Conservation (phyloP, 1,140 invertebrate genomes). For the Ptiloglossa arizonensis region DNA sequence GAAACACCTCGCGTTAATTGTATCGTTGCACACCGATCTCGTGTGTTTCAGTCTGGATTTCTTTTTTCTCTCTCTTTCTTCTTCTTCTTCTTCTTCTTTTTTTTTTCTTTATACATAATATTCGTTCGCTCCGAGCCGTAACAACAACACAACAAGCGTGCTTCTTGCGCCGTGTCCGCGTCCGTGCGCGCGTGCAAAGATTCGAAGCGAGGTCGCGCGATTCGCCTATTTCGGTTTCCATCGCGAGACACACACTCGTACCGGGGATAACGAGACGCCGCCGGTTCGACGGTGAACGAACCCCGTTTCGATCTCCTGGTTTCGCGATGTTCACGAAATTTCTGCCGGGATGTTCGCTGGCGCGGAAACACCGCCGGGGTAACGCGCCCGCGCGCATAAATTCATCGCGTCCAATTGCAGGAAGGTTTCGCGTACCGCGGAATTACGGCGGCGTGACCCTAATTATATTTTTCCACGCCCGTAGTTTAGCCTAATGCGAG, state of each 20-base stretch:
- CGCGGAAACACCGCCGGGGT: not conserved
- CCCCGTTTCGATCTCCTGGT: not conserved
- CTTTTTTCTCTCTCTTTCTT: no score
- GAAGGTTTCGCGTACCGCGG: constrained; percentile 38
- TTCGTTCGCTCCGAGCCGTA: no score
- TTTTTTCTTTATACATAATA: no score
- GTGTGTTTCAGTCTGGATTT: no score
- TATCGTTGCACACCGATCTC: no score
- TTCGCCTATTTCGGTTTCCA: not conserved
- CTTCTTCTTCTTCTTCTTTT: no score
- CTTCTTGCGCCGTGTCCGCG: no score
- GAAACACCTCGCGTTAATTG: no score
- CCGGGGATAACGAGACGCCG: not conserved
- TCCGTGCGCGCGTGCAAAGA: no score
- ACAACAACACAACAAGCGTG: no score
- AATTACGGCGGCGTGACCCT: constrained; percentile 32
- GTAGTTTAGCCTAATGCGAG: constrained; percentile 13
- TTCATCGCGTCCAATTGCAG: constrained; percentile 24
- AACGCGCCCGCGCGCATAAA: constrained; percentile 35
- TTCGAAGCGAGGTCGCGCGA: no score
- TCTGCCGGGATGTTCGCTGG: constrained; percentile 2
- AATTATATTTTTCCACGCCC: constrained; percentile 42
- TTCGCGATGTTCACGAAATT: not conserved
- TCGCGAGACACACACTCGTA: not conserved
- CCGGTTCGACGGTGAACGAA: not conserved